phyloP scores from a whole-genome alignment of 2,113 vertebrate genomes.

The Crotalus viridis region DNA sequence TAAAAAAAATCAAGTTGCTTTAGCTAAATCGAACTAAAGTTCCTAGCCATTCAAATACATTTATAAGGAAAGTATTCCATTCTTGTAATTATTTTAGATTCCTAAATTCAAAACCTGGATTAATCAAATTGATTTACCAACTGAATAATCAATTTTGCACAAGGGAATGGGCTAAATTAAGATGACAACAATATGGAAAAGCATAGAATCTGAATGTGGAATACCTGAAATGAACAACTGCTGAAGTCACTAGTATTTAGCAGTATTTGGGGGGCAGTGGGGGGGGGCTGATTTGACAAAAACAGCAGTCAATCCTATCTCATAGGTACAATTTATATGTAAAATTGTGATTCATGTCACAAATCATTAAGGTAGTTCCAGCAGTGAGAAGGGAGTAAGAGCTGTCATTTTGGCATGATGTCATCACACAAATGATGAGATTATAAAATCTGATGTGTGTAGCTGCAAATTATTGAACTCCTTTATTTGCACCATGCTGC shows the following conservation, averaged over 20 bases:
- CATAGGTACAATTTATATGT: background rate
- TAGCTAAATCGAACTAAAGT: background rate
- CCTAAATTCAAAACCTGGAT: background rate
- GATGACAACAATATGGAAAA: background rate
- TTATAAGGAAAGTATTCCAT: background rate
- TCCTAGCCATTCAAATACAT: background rate
- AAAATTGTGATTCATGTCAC: conserved; percentile 8
- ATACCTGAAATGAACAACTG: background rate
- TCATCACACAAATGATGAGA: background rate
- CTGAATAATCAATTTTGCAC: background rate
- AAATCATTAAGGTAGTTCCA: conserved; percentile 39
- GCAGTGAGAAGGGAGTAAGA: background rate
- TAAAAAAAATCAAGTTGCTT: background rate
- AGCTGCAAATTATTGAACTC: background rate
- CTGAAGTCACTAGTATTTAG: conserved; percentile 14
- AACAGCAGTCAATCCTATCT: background rate
- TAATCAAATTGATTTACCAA: background rate
- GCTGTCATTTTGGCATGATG: background rate
- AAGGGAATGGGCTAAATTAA: background rate
- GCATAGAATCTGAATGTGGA: background rate
- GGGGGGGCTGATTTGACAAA: background rate
- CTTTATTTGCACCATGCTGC: background rate
- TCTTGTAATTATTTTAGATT: background rate
- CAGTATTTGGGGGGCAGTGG: background rate
- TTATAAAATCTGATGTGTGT: background rate